Base-by-base conservation (phyloP, 2,888 invertebrate genomes). In the Drosophila robusta region DNA sequence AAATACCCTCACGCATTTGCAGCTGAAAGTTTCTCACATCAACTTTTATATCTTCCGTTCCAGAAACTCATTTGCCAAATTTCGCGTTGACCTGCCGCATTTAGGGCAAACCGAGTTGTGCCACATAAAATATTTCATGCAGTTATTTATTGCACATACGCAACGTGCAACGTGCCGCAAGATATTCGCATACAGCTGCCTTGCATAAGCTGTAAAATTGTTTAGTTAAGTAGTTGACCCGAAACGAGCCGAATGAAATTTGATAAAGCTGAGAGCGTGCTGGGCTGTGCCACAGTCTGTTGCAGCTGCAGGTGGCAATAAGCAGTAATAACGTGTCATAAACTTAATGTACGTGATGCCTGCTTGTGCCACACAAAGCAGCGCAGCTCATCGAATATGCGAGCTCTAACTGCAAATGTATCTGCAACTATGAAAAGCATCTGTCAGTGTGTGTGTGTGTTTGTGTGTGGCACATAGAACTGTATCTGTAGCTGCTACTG, bases 81-180 rank as follows among this genome's bases (percentile, higher is more conserved):
- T 38, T 39, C 16, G 4, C 24, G 39, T 32, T 52, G 52, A 42
- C 52, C 52, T 42, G 26, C 22, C 18, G 3, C 18, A 6, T 52
- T 41, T 52, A 41, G 52, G n/a, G 41, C n/a, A 16, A 32, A 38
- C 26, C 26, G n/a, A 42, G 12, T 14, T 45, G 51, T 7, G n/a
- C 18, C 14, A 12, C 46, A 55, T 41, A 42, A 66, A 73, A 50
- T 6, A 12, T 22, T 55, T 57, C 8, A 56, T 26, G 32, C 44
- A 51, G 22, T 61, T 55, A 60, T 77, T 72, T 80, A 60, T 78
- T 61, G 63, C 73, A 32, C 78, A 72, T 77, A 78, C 78, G 78
- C 69, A 72, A 54, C 51, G 55, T 80, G 45, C 26, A 34, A 36
- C 49, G 51, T 55, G 39, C 51, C 41, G 36, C 52, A 29, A 50